Percentiles rank a stretch among this genome's conserved stretches.
Evolutionary conservation across 2,888 invertebrate species (phyloP).

Genomic region (Lasioglossum figueresi): DNA sequence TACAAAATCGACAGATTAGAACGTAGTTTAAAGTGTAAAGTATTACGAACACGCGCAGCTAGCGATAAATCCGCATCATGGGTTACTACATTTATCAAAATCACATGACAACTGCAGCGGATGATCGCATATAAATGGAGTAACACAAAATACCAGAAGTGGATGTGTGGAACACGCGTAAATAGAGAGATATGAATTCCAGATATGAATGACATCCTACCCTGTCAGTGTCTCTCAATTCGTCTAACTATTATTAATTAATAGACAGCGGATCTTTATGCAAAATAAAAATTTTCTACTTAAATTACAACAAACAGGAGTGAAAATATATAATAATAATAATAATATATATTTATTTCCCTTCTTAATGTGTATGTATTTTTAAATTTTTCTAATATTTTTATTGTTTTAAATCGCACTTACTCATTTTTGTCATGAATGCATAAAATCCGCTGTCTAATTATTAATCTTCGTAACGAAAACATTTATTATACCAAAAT

Average conservation of each 20-base stretch:
- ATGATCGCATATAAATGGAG: conserved; percentile 27
- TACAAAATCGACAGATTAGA: conserved; percentile 19
- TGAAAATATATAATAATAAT: too few species aligned
- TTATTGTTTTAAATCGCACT: too few species aligned
- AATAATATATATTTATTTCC: too few species aligned
- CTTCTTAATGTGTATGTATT: too few species aligned
- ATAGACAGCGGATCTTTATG: too few species aligned
- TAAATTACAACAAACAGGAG: too few species aligned
- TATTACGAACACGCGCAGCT: conserved; percentile 4
- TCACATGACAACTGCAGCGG: conserved; percentile 54
- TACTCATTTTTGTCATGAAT: too few species aligned
- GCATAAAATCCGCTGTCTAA: too few species aligned
- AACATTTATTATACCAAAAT: background rate
- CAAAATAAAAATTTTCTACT: too few species aligned
- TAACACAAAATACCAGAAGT: conserved; percentile 18
- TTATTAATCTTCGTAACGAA: background rate
- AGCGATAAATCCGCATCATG: conserved; percentile 37
- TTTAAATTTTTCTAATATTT: too few species aligned
- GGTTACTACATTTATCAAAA: conserved; percentile 51
- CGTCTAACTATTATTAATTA: background rate
- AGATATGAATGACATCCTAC: conserved; percentile 6
- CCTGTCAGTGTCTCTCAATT: conserved; percentile 17
- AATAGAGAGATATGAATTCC: conserved; percentile 11
- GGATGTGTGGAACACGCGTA: conserved; percentile 21
- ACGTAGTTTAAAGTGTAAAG: conserved; percentile 25